Base-by-base conservation (phyloP, 2,888 invertebrate species). In the Cryptophagus acutangulus region DNA sequence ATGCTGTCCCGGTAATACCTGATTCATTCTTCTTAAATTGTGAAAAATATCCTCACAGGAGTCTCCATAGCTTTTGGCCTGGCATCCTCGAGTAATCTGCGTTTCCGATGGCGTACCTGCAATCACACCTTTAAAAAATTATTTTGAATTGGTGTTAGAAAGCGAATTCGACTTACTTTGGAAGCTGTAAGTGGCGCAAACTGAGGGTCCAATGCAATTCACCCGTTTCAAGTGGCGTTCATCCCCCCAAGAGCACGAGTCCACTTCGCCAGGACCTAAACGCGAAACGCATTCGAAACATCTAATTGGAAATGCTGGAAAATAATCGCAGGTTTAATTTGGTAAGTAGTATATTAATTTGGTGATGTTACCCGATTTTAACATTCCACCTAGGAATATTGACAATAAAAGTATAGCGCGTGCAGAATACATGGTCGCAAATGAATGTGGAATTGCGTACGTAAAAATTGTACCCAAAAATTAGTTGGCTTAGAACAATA, bases 1-100 rank as follows among this genome's bases (percentile, higher is more conserved):
- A 36, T 63, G 63, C 33, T 58, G 63, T 1, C 63, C 62, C 2
- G 60, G 61, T 17, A 59, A 33, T 8, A 63, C 51, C 16, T 55
- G 46, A 10, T 57, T 55, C 20, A 48, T 49, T 10, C 46, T 43
- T 25, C 58, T 43, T 15, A 62, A 40, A 17, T 62, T 55, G 34
- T 61, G 54, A 45, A 62, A 63, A 33, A 63, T 63, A 36, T 61
- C 61, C 26, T 63, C 63, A 36, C 63, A 63, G 0, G 61, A 61
- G 2, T 57, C 54, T 1, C 63, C 63, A 39, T 54, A 61, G 8
- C 57, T 39, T 2, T 59, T 26, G 1, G 59, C 58, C 39, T 63
- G 63, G 36, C 63, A 63, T 2, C 63, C 62, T 36, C 63, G 45
- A n/a, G 55, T 61, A 1, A 58, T 54, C 30, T 56, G 55, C 28